Conservation (phyloP, 2,888 invertebrate species). For the Campopleginae sp. region DNA sequence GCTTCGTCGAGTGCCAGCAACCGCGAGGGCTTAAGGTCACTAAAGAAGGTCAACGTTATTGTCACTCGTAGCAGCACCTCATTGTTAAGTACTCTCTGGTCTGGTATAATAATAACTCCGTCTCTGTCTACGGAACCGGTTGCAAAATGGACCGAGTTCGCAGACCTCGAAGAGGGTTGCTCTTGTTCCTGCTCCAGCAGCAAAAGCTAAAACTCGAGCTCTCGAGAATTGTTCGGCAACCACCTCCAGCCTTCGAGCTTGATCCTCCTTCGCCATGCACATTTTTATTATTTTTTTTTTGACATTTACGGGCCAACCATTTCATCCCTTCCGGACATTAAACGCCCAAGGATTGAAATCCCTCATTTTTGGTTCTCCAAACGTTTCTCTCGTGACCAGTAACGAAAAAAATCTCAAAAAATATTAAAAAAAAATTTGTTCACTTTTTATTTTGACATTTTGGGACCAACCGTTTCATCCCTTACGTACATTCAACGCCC, state of each 20-base stretch:
- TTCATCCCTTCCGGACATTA: neutral
- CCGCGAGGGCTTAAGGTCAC: constrained; percentile 35
- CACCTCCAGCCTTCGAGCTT: constrained; percentile 35
- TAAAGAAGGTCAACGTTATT: constrained; percentile 60
- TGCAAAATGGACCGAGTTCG: constrained; percentile 68
- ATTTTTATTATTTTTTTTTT: no score
- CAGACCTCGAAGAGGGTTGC: constrained; percentile 63
- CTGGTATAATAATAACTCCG: constrained; percentile 2
- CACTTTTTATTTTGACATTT: no score
- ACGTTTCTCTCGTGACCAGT: neutral
- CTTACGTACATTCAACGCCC: no score
- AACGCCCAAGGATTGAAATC: neutral
- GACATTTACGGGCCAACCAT: neutral
- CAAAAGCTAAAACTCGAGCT: neutral
- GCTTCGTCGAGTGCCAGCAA: neutral
- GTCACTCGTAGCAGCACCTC: constrained; percentile 60
- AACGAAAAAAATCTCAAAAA: no score
- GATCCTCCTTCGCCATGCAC: constrained; percentile 43
- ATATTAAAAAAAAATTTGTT: no score
- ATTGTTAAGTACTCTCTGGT: constrained; percentile 41
- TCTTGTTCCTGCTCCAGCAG: constrained; percentile 53
- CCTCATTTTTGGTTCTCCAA: neutral
- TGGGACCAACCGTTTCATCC: no score
- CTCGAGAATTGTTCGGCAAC: constrained; percentile 29
- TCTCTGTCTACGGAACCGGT: constrained; percentile 60